Evolutionary conservation across 2,888 invertebrate genomes (phyloP).

Genomic region (Octonoba sinensis): DNA sequence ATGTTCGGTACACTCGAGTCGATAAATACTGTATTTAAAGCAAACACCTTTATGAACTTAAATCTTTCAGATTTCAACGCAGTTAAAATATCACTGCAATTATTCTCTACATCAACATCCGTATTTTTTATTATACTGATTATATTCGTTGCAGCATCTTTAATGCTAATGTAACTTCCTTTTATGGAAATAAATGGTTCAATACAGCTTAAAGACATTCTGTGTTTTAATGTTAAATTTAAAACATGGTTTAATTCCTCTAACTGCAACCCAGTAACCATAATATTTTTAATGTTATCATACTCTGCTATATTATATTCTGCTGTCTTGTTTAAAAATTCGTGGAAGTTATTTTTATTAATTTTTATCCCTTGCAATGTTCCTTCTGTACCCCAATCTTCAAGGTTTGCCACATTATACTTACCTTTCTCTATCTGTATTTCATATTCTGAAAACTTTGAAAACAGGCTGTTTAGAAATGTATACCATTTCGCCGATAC

Average conservation of each 20-base stretch:
- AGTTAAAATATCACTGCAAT: neutral
- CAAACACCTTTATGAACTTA: slow-evolving; percentile 9
- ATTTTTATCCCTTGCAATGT: slow-evolving; percentile 11
- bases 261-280: neutral
- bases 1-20: neutral
- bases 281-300: slow-evolving; percentile 2
- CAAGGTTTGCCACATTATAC: slow-evolving; percentile 17
- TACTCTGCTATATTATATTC: slow-evolving; percentile 7
- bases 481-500: slow-evolving; percentile 11
- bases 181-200: slow-evolving; percentile 9
- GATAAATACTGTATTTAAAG: slow-evolving; percentile 9
- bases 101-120: neutral
- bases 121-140: neutral
- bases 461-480: slow-evolving; percentile 2
- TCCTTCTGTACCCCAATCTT: slow-evolving; percentile 17
- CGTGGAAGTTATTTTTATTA: neutral
- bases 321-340: slow-evolving; percentile 3
- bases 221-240: slow-evolving; percentile 18
- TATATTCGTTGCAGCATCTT: neutral
- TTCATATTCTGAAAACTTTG: slow-evolving; percentile 14
- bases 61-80: slow-evolving; percentile 6
- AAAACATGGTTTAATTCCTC: slow-evolving; percentile 23
- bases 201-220: neutral
- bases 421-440: slow-evolving; percentile 4
- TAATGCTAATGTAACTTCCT: slow-evolving; percentile 6